Base-by-base conservation (phyloP, 2,888 invertebrate species). In the Incurvaria masculella region DNA sequence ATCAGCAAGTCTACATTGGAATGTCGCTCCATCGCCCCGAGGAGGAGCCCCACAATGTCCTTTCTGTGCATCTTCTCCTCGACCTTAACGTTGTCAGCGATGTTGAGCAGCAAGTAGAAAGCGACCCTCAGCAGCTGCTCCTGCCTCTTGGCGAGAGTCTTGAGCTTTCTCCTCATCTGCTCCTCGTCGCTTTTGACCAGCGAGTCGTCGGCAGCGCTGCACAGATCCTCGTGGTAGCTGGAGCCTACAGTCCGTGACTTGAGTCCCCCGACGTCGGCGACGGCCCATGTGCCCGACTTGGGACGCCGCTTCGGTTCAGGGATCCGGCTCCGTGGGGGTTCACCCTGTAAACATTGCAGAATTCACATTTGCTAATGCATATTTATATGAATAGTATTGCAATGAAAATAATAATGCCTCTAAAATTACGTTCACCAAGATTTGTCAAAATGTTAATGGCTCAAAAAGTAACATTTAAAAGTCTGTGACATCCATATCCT, bases 51-150 rank as follows among this genome's bases (percentile, higher is more conserved):
- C 3, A 95, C 90, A 54, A 97, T 87, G 61, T 91, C 93, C 68
- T 96, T 91, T 60, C 94, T 92, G 21, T 93, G 87, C 93, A 99
- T 98, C 79, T 99, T 99, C 70, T 94, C 90, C 71, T 98, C 98
- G 2, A 97, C 91, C 66, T 90, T 90, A 8, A 92, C 85, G 78
- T 97, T 97, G 69, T 97, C 96, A 3, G 97, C 92, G 68, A 99
- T 89, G 68, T 99, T 98, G 45, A 97, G 76, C 47, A 99, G 78
- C 64, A 99, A 82, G 69, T 96, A 95, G 67, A 94, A 93, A 2
- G 94, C 91, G 42, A 95, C 96, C 67, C 94, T 80, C 26, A 97
- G 73, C 19, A 97, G 78, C 63, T 95, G 93, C 61, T 97, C 96
- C 66, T 98, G 97, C 68, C 97, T 95, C 61, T 89, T 89, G 14